Conservation (phyloP, 2,113 vertebrate genomes). For the Colossoma macropomum region DNA sequence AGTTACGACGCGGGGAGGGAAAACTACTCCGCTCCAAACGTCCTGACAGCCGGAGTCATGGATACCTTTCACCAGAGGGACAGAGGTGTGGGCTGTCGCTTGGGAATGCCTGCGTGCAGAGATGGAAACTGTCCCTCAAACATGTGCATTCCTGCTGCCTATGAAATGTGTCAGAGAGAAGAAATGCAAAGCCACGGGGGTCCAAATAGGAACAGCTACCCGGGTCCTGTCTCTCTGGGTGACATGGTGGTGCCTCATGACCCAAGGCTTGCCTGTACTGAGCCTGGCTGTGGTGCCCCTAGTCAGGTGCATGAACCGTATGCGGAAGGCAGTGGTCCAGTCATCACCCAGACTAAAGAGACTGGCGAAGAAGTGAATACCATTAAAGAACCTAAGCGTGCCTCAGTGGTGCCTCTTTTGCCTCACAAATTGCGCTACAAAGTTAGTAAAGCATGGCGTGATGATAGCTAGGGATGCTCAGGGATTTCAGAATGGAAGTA, state of each 20-base stretch:
- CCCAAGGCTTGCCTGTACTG: background rate
- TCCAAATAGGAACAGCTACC: background rate
- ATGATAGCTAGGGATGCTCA: background rate
- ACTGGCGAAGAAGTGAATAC: background rate
- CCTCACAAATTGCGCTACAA: constrained; percentile 67
- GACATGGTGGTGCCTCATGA: background rate
- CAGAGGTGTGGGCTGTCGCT: background rate
- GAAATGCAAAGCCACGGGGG: background rate
- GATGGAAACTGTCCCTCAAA: background rate
- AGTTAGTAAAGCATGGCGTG: constrained; percentile 1
- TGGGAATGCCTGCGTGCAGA: background rate
- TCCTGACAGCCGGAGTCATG: background rate
- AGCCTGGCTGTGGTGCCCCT: too few relatives aligned
- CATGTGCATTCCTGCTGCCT: background rate
- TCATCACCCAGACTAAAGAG: background rate
- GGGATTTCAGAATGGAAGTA: too few relatives aligned
- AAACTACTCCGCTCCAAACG: background rate
- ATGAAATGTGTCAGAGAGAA: constrained; percentile 10
- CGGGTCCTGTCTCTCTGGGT: background rate
- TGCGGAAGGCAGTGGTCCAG: background rate
- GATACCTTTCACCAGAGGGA: background rate
- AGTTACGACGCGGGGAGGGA: constrained; percentile 13
- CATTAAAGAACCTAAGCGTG: background rate
- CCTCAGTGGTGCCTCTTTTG: constrained; percentile 25
- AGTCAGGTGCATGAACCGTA: background rate